Evolutionary conservation across 2,888 invertebrate species (phyloP).

Genomic region (Hoplodrina ambigua): DNA sequence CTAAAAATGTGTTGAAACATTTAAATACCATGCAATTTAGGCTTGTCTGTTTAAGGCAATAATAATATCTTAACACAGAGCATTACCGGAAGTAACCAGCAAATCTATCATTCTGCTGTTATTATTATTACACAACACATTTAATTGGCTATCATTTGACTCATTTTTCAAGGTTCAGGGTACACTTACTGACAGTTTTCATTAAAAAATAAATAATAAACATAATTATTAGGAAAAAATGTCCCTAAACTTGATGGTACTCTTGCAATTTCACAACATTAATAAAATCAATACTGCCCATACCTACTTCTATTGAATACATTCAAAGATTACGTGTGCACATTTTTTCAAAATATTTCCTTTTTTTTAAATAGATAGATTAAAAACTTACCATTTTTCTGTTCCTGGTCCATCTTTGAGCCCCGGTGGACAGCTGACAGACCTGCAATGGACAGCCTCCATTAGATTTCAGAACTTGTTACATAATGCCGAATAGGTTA

Average conservation of each 20-base stretch:
- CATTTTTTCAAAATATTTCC: conserved; percentile 8
- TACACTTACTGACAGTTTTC: not conserved
- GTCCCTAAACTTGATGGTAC: not conserved
- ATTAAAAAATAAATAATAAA: not conserved
- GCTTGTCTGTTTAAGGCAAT: not conserved
- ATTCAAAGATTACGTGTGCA: conserved; percentile 20
- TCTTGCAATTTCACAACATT: conserved; percentile 16
- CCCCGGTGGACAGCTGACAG: conserved; percentile 93
- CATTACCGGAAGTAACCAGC: not conserved
- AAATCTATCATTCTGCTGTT: conserved; percentile 9
- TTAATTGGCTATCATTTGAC: conserved; percentile 41
- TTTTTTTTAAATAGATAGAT: not conserved
- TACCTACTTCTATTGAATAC: not conserved
- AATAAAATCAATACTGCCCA: conserved; percentile 43
- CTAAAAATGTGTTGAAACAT: not conserved
- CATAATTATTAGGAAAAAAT: not conserved
- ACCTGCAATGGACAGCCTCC: conserved; percentile 90
- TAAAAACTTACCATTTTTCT: conserved; percentile 93
- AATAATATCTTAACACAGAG: not conserved
- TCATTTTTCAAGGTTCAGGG: conserved; percentile 1
- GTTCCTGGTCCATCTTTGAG: conserved; percentile 94
- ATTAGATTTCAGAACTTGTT: conserved; percentile 87
- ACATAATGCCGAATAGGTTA: conserved; percentile 90
- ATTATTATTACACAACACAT: conserved; percentile 42
- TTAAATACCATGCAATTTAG: not conserved